Percentiles rank a stretch among this genome's conserved stretches.
Evolutionary conservation across 2,797 vertebrate genomes (phyloP).

Genomic region (Crocodylus rhombifer): DNA sequence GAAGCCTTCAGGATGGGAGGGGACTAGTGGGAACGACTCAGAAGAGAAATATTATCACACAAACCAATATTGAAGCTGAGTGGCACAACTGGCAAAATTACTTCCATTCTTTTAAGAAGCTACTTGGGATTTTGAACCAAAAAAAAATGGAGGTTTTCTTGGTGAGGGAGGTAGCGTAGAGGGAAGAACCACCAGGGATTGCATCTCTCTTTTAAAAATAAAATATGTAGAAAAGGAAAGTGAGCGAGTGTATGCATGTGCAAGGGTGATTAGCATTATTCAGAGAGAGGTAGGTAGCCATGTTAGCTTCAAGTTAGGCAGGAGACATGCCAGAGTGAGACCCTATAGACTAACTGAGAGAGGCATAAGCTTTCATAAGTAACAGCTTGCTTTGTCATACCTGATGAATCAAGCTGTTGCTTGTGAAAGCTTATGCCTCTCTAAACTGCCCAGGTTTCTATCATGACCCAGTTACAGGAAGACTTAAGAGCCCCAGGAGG

Average conservation of each 20-base stretch:
- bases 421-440: too few species aligned
- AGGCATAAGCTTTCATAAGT: not conserved
- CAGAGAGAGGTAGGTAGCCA: not conserved
- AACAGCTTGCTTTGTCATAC: too few species aligned
- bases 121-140: not conserved
- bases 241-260: not conserved
- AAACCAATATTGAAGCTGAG: not conserved
- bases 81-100: not conserved
- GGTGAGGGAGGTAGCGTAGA: not conserved
- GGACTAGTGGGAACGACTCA: not conserved
- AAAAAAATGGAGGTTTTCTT: not conserved
- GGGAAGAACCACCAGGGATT: not conserved
- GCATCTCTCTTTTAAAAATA: not conserved
- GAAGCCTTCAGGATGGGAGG: not conserved
- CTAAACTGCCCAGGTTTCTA: too few species aligned
- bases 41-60: not conserved
- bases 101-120: not conserved
- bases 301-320: not conserved
- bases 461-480: not conserved
- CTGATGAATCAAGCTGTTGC: too few species aligned
- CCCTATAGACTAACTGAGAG: not conserved
- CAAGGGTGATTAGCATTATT: not conserved
- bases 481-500: not conserved
- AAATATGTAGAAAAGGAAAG: not conserved
- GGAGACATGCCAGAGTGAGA: not conserved